Evolutionary conservation across 2,113 vertebrate genomes (phyloP).

Genomic region (Salvelinus fontinalis): DNA sequence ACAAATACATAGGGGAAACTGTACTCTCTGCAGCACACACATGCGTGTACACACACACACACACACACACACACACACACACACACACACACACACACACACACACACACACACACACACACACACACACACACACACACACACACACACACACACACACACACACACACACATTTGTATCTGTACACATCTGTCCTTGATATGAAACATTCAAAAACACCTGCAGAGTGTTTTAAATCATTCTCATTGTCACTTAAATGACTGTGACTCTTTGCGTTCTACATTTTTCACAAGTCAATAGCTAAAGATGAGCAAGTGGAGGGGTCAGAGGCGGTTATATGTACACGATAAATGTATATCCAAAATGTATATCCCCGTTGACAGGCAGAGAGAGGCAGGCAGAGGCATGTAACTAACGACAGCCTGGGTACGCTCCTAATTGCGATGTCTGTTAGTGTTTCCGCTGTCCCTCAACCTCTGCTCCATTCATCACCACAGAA

Average conservation of each 20-base stretch:
- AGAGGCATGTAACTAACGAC: no score
- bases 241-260: no score
- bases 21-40: neutral
- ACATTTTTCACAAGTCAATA: neutral
- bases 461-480: constrained; percentile 50
- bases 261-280: neutral
- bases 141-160: constrained; percentile 4
- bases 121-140: constrained; percentile 8
- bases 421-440: neutral
- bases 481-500: constrained; percentile 56
- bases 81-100: constrained; percentile 23
- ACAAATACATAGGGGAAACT: constrained; percentile 7
- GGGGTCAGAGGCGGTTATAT: neutral
- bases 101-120: constrained; percentile 25
- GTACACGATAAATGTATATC: no score
- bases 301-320: neutral
- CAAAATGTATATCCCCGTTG: no score
- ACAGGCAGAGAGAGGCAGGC: no score
- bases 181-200: neutral
- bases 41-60: constrained; percentile 14
- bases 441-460: constrained; percentile 22
- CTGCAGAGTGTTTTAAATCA: no score
- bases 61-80: constrained; percentile 23
- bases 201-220: no score
- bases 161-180: constrained; percentile 19